Percentiles rank a stretch among this genome's conserved stretches.
phyloP scores from a whole-genome alignment of 2,113 vertebrate genomes.

The Eubucco bourcierii region DNA sequence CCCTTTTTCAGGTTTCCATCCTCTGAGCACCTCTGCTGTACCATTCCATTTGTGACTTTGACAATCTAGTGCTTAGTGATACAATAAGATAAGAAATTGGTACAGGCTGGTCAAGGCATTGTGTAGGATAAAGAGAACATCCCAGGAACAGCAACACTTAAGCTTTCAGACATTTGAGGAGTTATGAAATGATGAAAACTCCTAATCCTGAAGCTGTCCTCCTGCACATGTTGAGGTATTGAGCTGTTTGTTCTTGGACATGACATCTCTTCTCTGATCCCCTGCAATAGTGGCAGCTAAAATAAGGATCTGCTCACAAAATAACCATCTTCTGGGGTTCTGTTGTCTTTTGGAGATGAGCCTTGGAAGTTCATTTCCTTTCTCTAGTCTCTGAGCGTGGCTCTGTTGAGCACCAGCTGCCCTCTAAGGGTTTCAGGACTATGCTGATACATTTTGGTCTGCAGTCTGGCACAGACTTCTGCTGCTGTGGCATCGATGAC shows the following conservation, averaged over 20 bases:
- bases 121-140: neutral
- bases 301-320: neutral
- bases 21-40: neutral
- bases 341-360: neutral
- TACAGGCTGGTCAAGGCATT: neutral
- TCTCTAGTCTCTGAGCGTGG: rapidly evolving
- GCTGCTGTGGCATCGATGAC: rapidly evolving
- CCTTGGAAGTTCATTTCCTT: neutral
- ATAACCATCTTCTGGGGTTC: neutral
- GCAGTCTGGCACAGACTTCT: no score
- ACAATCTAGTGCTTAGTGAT: neutral
- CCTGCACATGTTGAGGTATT: neutral
- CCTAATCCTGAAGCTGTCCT: neutral
- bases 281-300: neutral
- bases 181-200: neutral
- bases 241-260: neutral
- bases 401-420: neutral
- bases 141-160: neutral
- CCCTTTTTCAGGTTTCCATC: neutral
- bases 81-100: neutral
- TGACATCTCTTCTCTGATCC: neutral
- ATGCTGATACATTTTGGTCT: neutral
- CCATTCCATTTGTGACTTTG: neutral
- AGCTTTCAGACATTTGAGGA: neutral
- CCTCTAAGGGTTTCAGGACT: rapidly evolving